Percentiles rank a stretch among this genome's conserved stretches.
Conservation (phyloP, 1,140 invertebrate genomes). For the Leucophenga varia region DNA sequence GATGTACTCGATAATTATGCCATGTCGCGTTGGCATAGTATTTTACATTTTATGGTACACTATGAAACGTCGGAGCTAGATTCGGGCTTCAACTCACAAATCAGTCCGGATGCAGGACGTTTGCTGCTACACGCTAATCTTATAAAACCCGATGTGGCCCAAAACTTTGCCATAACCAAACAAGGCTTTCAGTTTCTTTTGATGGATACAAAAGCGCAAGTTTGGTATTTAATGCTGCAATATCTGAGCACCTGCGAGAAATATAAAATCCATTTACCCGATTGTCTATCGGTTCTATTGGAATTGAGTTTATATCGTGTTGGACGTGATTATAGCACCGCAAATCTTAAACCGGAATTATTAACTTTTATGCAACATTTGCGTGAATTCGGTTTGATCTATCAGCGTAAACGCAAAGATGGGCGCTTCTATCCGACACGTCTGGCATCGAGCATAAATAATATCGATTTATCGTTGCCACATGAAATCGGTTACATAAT, state of each 20-base stretch:
- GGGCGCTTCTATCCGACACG: conserved; percentile 94
- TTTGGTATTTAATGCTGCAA: conserved; percentile 97
- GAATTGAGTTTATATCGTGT: conserved; percentile 94
- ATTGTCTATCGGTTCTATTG: conserved; percentile 92
- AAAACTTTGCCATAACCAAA: conserved; percentile 83
- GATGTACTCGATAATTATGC: conserved; percentile 91
- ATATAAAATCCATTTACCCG: conserved; percentile 80
- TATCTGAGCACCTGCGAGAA: conserved; percentile 90
- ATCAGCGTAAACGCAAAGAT: conserved; percentile 91
- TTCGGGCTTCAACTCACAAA: too few species aligned
- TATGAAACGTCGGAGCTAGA: conserved; percentile 67
- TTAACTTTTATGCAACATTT: conserved; percentile 92
- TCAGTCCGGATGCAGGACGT: conserved; percentile 89
- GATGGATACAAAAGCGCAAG: conserved; percentile 72
- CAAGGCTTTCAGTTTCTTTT: conserved; percentile 95
- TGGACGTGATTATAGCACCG: conserved; percentile 94
- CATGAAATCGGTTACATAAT: conserved; percentile 79
- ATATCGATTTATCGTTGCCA: conserved; percentile 35
- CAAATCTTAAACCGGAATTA: conserved; percentile 86
- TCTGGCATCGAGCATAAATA: conserved; percentile 84
- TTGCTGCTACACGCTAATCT: conserved; percentile 89
- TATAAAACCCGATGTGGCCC: conserved; percentile 85
- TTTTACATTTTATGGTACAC: conserved; percentile 96
- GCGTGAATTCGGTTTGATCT: conserved; percentile 95
- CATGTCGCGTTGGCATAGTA: conserved; percentile 92